Conservation (phyloP, 2,113 vertebrate species). For the Cephalopholis sonnerati region DNA sequence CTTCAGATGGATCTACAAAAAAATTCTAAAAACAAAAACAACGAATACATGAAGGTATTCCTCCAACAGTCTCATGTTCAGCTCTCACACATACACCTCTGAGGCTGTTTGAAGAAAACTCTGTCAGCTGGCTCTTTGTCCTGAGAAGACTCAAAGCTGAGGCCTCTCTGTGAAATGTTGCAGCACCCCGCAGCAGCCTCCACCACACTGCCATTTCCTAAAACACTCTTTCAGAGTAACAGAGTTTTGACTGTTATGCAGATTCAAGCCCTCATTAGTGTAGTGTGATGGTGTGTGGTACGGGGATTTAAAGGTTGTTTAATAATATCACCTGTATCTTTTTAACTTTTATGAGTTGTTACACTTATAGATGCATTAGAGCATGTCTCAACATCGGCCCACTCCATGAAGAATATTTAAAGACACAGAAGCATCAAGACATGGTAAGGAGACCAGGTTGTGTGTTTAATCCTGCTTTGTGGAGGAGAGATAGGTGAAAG, state of each 20-base stretch:
- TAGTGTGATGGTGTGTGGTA: neutral
- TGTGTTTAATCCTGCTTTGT: too few relatives aligned
- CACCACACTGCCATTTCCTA: conserved; percentile 2
- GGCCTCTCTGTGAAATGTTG: conserved; percentile 46
- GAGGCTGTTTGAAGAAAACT: neutral
- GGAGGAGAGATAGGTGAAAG: too few relatives aligned
- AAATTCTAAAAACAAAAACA: too few relatives aligned
- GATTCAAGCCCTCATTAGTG: neutral
- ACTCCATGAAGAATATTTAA: neutral
- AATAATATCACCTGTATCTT: neutral
- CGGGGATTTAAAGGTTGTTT: neutral
- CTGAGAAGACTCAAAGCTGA: neutral
- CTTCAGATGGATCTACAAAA: neutral
- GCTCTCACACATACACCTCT: neutral
- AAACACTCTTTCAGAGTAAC: conserved; percentile 24
- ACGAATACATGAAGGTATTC: neutral
- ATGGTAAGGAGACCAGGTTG: neutral
- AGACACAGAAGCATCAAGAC: neutral
- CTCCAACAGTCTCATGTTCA: conserved; percentile 4
- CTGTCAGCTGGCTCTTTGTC: neutral
- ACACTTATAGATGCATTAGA: neutral
- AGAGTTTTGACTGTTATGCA: neutral
- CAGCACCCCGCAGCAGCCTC: conserved; percentile 23
- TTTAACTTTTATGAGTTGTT: neutral
- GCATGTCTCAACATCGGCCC: neutral